Conservation (phyloP, 2,113 vertebrate species). For the Maccullochella peelii region DNA sequence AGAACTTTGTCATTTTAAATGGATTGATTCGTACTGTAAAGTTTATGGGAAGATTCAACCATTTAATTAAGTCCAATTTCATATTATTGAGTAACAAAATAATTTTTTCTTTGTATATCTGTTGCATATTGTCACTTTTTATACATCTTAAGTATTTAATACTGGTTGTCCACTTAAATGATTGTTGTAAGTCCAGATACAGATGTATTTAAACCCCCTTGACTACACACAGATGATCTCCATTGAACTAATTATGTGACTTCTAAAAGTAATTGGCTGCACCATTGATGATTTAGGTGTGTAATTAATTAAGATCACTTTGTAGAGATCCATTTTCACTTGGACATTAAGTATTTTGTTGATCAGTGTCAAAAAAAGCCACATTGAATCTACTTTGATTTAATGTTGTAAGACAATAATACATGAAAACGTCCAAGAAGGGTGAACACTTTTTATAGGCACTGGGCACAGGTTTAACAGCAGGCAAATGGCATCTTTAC, state of each 20-base stretch:
- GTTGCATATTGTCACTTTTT: too few relatives aligned
- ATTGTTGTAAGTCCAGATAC: neutral
- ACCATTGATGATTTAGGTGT: neutral
- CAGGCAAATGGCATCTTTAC: slow-evolving; percentile 35
- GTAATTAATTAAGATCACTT: neutral
- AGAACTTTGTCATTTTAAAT: too few relatives aligned
- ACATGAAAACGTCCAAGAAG: neutral
- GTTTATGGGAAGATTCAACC: too few relatives aligned
- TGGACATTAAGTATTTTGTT: neutral
- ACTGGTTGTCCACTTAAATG: too few relatives aligned
- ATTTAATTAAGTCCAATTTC: too few relatives aligned
- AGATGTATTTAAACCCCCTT: neutral
- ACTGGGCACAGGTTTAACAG: slow-evolving; percentile 15
- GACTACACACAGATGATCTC: too few relatives aligned
- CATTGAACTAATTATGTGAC: neutral
- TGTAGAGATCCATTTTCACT: too few relatives aligned
- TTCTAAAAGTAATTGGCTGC: neutral
- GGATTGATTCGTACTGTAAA: too few relatives aligned
- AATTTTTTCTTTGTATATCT: too few relatives aligned
- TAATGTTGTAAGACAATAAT: neutral
- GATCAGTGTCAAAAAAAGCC: neutral
- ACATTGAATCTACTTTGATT: neutral
- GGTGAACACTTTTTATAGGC: neutral
- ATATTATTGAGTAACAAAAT: too few relatives aligned
- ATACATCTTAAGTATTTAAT: too few relatives aligned